Percentiles rank a stretch among this genome's conserved stretches.
These are phyloP conservation scores for Drosophila recens DNA, from an alignment of 2,888 invertebrate genomes.

Conservation along the genomic window DNA sequence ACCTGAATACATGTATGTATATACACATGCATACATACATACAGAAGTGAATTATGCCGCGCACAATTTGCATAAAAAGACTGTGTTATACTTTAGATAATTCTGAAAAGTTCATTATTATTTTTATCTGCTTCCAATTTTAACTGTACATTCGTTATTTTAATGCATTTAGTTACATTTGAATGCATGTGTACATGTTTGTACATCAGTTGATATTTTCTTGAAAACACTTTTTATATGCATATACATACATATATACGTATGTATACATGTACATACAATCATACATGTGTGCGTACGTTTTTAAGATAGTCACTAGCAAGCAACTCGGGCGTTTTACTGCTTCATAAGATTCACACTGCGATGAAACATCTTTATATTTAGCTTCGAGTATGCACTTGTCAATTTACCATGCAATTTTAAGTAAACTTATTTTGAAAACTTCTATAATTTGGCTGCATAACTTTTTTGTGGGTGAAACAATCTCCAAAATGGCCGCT, in stretches of 20 bases:
- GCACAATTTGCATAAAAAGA: conserved; percentile 43
- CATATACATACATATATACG: conserved; percentile 56
- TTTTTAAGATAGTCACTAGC: conserved; percentile 67
- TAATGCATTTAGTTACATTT: conserved; percentile 27
- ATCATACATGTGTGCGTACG: conserved; percentile 61
- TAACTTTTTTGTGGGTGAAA: conserved; percentile 79
- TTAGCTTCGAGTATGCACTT: conserved; percentile 65
- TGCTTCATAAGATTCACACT: conserved; percentile 59
- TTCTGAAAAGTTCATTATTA: conserved; percentile 10
- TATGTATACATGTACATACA: conserved; percentile 68
- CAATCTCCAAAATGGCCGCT: conserved; percentile 81
- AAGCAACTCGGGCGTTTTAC: conserved; percentile 69
- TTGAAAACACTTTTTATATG: conserved; percentile 60
- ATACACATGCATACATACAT: conserved; percentile 55
- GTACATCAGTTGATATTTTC: conserved; percentile 56
- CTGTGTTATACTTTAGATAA: conserved; percentile 16
- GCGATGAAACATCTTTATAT: conserved; percentile 63
- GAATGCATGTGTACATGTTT: conserved; percentile 30
- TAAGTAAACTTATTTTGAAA: conserved; percentile 60
- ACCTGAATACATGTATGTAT: conserved; percentile 25
- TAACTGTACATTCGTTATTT: not conserved
- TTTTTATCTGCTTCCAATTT: conserved; percentile 3
- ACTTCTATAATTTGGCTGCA: conserved; percentile 71
- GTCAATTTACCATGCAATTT: conserved; percentile 64
- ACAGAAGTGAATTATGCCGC: conserved; percentile 63